phyloP scores from a whole-genome alignment of 1,140 invertebrate genomes.

The Helicoverpa armigera region DNA sequence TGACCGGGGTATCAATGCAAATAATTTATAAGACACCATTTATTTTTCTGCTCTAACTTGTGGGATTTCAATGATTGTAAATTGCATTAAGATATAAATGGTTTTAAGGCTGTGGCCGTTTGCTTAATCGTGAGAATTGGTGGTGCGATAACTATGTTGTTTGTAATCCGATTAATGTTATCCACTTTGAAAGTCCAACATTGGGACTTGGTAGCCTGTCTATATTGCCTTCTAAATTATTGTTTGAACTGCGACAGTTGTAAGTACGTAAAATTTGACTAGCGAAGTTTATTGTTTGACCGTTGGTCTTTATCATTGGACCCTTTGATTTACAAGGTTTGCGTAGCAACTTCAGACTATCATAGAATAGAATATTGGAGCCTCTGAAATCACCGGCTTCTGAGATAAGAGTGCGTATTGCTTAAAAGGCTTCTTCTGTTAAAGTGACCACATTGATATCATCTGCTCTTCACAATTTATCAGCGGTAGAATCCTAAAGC shows the following conservation, averaged over 20 bases:
- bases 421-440: constrained; percentile 24
- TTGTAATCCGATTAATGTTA: constrained; percentile 49
- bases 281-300: constrained; percentile 12
- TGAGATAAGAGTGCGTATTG: background rate
- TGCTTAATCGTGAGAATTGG: constrained; percentile 43
- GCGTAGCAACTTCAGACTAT: background rate
- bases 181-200: constrained; percentile 25
- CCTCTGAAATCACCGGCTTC: background rate
- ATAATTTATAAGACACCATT: constrained; percentile 35
- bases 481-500: background rate
- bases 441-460: constrained; percentile 25
- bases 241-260: constrained; percentile 20
- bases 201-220: constrained; percentile 9
- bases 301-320: constrained; percentile 1
- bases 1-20: constrained; percentile 28
- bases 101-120: constrained; percentile 58
- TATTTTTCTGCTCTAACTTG: constrained; percentile 56
- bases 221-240: constrained; percentile 24
- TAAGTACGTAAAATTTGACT: constrained; percentile 16
- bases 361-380: background rate
- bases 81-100: constrained; percentile 66
- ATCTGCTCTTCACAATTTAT: constrained; percentile 18
- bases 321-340: constrained; percentile 6
- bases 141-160: constrained; percentile 33
- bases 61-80: constrained; percentile 67